Percentiles rank a stretch among this genome's conserved stretches.
Conservation (phyloP, 2,113 vertebrate genomes). For the Callaeas wilsoni region DNA sequence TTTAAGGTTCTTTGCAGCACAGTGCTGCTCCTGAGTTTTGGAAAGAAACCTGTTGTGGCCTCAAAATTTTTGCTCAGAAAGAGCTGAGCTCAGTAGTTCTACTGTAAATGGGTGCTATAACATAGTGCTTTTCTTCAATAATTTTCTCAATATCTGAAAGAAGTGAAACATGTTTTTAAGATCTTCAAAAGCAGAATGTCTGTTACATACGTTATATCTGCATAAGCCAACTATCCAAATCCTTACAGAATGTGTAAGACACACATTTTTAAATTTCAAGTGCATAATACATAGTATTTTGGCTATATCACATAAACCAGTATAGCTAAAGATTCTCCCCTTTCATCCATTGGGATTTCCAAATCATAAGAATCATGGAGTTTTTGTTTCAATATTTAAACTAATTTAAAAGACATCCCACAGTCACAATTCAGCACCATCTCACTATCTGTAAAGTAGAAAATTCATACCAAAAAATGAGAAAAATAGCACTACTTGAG, state of each 20-base stretch:
- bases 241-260: neutral
- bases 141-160: neutral
- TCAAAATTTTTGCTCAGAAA: neutral
- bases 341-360: neutral
- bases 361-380: neutral
- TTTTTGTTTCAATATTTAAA: neutral
- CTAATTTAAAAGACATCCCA: neutral
- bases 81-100: neutral
- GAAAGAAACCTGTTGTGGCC: neutral
- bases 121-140: neutral
- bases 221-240: neutral
- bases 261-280: neutral
- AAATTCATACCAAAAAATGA: neutral
- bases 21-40: neutral
- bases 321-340: neutral
- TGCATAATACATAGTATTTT: neutral
- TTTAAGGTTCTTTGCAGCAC: constrained; percentile 24
- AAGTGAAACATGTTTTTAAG: neutral
- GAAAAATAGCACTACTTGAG: neutral
- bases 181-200: neutral
- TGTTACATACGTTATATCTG: neutral
- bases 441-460: neutral
- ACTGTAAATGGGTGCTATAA: neutral
- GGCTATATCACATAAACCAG: neutral
- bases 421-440: neutral